These are phyloP conservation scores for Melanotaenia maccullochi DNA, from an alignment of 2,797 vertebrate genomes.

Conservation along the genomic window DNA sequence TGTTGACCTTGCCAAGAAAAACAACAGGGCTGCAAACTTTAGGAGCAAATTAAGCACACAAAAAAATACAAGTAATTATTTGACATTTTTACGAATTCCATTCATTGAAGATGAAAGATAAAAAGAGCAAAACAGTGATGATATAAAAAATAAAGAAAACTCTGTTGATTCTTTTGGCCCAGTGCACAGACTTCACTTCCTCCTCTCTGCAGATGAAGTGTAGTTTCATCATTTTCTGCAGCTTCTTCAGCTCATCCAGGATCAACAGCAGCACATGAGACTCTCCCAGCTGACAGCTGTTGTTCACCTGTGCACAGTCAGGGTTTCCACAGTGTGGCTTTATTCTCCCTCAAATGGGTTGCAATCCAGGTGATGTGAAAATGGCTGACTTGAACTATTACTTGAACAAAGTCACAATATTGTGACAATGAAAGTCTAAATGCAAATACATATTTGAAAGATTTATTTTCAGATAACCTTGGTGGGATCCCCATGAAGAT, in stretches of 20 bases:
- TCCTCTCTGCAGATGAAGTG: slow-evolving; percentile 13
- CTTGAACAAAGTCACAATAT: background rate
- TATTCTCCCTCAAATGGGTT: too few species aligned
- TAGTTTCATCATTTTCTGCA: slow-evolving; percentile 46
- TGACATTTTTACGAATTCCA: slow-evolving; percentile 56
- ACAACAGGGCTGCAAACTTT: background rate
- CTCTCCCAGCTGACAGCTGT: slow-evolving; percentile 27
- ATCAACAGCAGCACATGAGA: slow-evolving; percentile 55
- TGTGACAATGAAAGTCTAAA: background rate
- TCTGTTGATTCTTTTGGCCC: slow-evolving; percentile 67
- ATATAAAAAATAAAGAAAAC: slow-evolving; percentile 70
- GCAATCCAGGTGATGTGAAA: background rate
- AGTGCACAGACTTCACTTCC: slow-evolving; percentile 8
- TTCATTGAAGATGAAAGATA: slow-evolving; percentile 55
- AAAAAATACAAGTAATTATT: background rate
- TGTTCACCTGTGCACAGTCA: slow-evolving; percentile 52
- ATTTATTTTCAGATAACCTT: too few species aligned
- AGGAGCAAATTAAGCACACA: background rate
- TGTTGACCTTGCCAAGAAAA: background rate
- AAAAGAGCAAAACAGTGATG: slow-evolving; percentile 55
- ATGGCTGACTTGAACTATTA: background rate
- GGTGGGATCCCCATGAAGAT: background rate
- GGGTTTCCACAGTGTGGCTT: background rate
- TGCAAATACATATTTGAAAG: background rate
- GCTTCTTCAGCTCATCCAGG: slow-evolving; percentile 64